phyloP scores from a whole-genome alignment of 2,888 invertebrate species.

The Myopa testacea region DNA sequence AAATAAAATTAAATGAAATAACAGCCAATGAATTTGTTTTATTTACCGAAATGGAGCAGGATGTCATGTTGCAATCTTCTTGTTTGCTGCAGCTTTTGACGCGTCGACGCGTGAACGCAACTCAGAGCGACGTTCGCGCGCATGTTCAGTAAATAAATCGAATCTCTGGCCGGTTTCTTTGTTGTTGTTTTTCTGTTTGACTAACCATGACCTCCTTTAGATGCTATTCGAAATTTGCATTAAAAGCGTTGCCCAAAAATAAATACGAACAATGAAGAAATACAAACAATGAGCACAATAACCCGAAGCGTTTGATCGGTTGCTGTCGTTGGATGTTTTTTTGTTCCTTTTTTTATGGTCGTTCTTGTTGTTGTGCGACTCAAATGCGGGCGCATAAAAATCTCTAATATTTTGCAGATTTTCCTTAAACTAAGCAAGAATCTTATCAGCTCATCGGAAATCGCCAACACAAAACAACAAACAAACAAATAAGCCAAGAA shows the following conservation, averaged over 20 bases:
- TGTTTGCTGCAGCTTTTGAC: background rate
- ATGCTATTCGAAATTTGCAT: constrained; percentile 49
- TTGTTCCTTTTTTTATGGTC: constrained; percentile 4
- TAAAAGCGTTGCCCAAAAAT: constrained; percentile 47
- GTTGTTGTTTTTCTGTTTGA: constrained; percentile 8
- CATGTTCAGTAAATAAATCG: constrained; percentile 29
- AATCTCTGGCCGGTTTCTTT: background rate
- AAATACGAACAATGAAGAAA: background rate
- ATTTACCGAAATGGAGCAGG: constrained; percentile 5
- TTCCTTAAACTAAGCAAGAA: constrained; percentile 18
- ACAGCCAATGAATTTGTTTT: constrained; percentile 12
- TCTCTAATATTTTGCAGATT: constrained; percentile 30
- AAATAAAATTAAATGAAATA: background rate
- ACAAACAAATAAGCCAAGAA: background rate
- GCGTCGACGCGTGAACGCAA: constrained; percentile 14
- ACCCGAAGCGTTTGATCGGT: constrained; percentile 54
- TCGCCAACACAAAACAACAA: constrained; percentile 13
- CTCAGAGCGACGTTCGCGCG: background rate
- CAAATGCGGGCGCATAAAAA: constrained; percentile 36
- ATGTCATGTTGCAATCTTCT: constrained; percentile 14
- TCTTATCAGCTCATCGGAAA: constrained; percentile 45
- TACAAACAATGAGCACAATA: constrained; percentile 48
- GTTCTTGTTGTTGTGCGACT: constrained; percentile 14
- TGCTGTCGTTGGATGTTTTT: background rate
- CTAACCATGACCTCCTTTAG: constrained; percentile 58